Evolutionary conservation across 1,140 invertebrate genomes (phyloP).

Genomic region (Heliconius hermathena): DNA sequence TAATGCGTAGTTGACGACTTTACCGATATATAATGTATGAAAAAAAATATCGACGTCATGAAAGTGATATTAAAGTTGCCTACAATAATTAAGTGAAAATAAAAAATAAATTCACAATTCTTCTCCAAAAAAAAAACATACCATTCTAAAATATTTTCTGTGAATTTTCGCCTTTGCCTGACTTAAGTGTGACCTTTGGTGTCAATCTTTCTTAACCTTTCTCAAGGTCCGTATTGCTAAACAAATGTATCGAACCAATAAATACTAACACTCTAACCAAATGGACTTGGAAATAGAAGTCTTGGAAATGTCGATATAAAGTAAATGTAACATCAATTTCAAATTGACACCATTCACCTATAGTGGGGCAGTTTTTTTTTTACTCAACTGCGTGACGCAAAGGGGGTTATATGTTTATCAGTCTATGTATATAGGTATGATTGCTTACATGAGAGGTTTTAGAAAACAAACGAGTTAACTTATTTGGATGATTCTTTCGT

Average conservation of each 20-base stretch:
- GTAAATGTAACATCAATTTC: neutral
- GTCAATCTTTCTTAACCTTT: constrained; percentile 9
- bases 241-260: neutral
- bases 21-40: no score
- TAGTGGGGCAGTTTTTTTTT: neutral
- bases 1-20: no score
- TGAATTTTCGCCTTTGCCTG: neutral
- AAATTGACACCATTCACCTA: neutral
- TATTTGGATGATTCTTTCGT: no score
- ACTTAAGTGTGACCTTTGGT: neutral
- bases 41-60: no score
- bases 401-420: no score
- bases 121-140: neutral
- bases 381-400: no score
- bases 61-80: no score
- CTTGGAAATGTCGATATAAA: neutral
- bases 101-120: no score
- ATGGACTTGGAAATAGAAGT: constrained; percentile 5
- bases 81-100: no score
- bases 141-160: neutral
- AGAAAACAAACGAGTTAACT: no score
- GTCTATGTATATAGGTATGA: no score
- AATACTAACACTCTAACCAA: constrained; percentile 7
- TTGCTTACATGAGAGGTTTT: no score
- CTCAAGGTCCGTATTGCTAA: neutral